Conservation (phyloP, 2,888 invertebrate genomes). For the Tetheella fluctuosa region DNA sequence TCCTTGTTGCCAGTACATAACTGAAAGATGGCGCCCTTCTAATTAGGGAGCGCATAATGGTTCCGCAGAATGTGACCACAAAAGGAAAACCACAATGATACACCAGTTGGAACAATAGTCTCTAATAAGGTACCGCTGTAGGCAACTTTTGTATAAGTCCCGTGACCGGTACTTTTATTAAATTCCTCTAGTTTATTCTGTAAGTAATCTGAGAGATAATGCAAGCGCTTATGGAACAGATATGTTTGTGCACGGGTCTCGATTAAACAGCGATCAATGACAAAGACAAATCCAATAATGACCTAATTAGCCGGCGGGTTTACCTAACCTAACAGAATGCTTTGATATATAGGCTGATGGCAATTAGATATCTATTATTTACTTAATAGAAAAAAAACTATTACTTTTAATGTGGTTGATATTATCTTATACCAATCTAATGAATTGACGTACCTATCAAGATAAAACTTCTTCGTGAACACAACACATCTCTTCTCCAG, state of each 20-base stretch:
- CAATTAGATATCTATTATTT: neutral
- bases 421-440: too few species aligned
- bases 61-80: slow-evolving; percentile 54
- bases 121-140: slow-evolving; percentile 53
- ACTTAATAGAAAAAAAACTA: too few species aligned
- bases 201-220: slow-evolving; percentile 1
- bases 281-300: neutral
- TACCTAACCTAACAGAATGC: neutral
- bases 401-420: too few species aligned
- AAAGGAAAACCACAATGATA: slow-evolving; percentile 60
- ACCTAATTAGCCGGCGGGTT: neutral
- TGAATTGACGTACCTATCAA: too few species aligned
- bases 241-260: neutral
- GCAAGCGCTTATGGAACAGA: neutral
- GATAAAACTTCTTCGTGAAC: too few species aligned
- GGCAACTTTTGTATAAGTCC: slow-evolving; percentile 25
- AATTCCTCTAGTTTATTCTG: slow-evolving; percentile 22
- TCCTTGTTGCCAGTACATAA: slow-evolving; percentile 25
- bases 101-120: slow-evolving; percentile 56
- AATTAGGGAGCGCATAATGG: slow-evolving; percentile 65
- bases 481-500: too few species aligned
- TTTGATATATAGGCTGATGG: neutral
- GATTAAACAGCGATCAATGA: neutral
- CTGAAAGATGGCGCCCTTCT: slow-evolving; percentile 53
- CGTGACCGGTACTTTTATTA: slow-evolving; percentile 12